Evolutionary conservation across 2,797 vertebrate genomes (phyloP), one percentile per base, ranked within the genome.

Genomic region (Mycteria americana): DNA sequence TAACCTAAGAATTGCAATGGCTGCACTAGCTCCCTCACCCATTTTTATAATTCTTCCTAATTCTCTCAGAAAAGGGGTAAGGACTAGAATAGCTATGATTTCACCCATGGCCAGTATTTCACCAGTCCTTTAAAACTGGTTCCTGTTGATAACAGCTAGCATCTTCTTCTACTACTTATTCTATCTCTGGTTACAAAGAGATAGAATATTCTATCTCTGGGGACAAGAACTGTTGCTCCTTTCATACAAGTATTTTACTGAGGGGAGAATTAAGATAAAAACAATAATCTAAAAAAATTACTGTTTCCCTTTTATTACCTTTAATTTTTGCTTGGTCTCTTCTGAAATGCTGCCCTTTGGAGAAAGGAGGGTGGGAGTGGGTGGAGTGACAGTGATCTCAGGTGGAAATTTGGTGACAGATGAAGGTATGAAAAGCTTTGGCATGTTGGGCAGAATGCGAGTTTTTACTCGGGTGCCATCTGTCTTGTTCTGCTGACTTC

Each of bases 281-380:
- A 68, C n/a, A 77, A 92, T n/a, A 69, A 89, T 82, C 92, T 91
- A 81, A 92, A 89, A 89, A 93, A 89, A 78, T 93, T 81, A 97
- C 69, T 92, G 50, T 87, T 94, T 94, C 79, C 87, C 80, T 91
- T 91, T 92, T 65, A 39, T 92, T 97, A 99, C 99, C 99, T 99
- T 99, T 63, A 99, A 98, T 95, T 99, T 99, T 95, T 99, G 99
- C 96, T 99, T 99, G 98, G 99, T 99, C 97, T 99, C 99, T 98
- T 99, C 99, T 13, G 99, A 99, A 98, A 99, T 99, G 98, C 99
- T 99, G 98, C 99, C 99, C 98, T 99, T 99, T 79, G 99, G 99
- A 50, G 99, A 99, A 86, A 99, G 99, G 62, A 99, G 98, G 27
- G 99, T 99, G 63, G 99, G 99, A 13, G 99, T 99, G 23, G 99